Evolutionary conservation across 2,113 vertebrate genomes (phyloP).

Genomic region (human): GRCh38 chr6:36811001-36811500

Average conservation of each 20-base stretch:
- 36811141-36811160: too few relatives aligned
- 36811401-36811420: not conserved
- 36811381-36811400: not conserved
- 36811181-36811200: not conserved
- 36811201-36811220: not conserved
- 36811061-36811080: constrained; percentile 28
- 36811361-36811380: not conserved
- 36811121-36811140: not conserved
- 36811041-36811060: constrained; percentile 56
- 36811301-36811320: not conserved
- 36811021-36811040: constrained; percentile 54
- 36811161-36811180: too few relatives aligned
- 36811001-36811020: constrained; percentile 59
- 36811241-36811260: not conserved
- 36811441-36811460: not conserved
- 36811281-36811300: not conserved
- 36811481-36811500: not conserved
- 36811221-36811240: too few relatives aligned
- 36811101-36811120: not conserved
- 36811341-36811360: not conserved
- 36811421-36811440: not conserved
- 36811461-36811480: not conserved
- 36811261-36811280: not conserved
- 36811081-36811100: constrained; percentile 36
- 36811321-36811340: rapidly evolving